Evolutionary conservation across 2,888 invertebrate genomes (phyloP).

Genomic region (Bellardia pandia): DNA sequence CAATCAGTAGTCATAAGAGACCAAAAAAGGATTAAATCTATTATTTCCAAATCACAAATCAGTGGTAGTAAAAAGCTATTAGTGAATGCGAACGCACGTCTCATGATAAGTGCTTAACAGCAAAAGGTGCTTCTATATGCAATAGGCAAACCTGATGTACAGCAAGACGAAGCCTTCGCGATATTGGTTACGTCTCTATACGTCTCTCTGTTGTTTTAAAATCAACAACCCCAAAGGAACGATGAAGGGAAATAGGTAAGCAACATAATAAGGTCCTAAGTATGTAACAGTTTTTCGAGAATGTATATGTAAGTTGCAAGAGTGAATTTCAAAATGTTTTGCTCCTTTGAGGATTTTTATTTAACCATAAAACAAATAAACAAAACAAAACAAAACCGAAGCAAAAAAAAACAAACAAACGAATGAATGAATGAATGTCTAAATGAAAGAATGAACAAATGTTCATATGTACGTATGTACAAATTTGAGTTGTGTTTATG

Average conservation of each 20-base stretch:
- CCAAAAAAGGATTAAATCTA: too few species aligned
- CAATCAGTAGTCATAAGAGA: too few species aligned
- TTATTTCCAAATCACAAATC: too few species aligned
- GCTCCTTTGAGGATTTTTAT: slow-evolving; percentile 55
- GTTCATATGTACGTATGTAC: neutral
- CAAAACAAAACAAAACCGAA: neutral
- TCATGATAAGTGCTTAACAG: too few species aligned
- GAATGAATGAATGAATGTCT: neutral
- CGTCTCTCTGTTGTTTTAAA: too few species aligned
- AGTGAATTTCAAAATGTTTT: slow-evolving; percentile 46
- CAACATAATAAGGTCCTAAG: slow-evolving; percentile 38
- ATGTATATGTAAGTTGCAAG: neutral
- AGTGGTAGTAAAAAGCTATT: too few species aligned
- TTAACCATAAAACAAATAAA: slow-evolving; percentile 38
- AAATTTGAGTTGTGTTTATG: neutral
- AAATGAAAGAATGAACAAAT: neutral
- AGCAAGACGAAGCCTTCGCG: too few species aligned
- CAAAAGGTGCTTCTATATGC: too few species aligned
- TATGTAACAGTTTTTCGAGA: neutral
- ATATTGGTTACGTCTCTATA: too few species aligned
- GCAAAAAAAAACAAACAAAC: neutral
- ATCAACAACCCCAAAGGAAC: neutral
- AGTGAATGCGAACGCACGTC: too few species aligned
- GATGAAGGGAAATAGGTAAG: slow-evolving; percentile 35
- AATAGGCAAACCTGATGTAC: too few species aligned